phyloP scores from a whole-genome alignment of 2,888 invertebrate genomes.

The Lithophane socia region DNA sequence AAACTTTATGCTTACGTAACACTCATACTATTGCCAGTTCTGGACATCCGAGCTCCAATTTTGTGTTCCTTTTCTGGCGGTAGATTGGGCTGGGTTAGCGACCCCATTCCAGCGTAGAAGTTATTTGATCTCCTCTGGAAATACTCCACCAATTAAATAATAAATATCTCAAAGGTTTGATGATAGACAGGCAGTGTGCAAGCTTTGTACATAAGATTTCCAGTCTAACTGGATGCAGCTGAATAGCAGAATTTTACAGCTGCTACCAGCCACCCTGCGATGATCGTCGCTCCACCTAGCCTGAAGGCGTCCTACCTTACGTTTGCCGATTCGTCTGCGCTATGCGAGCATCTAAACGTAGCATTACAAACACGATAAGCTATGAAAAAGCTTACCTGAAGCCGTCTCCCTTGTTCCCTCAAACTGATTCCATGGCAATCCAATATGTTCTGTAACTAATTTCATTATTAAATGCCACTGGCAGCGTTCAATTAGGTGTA shows the following conservation, averaged over 20 bases:
- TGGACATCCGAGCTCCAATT: background rate
- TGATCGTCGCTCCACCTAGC: no score
- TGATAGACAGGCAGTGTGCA: background rate
- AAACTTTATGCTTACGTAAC: conserved; percentile 9
- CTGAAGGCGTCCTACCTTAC: no score
- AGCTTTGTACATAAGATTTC: background rate
- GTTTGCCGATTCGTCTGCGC: background rate
- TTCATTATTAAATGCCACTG: conserved; percentile 21
- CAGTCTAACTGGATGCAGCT: no score
- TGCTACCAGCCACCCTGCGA: no score
- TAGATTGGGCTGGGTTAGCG: background rate
- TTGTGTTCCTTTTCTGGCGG: background rate
- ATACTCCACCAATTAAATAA: background rate
- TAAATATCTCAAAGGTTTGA: background rate
- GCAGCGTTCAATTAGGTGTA: background rate
- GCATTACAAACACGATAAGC: background rate
- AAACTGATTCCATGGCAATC: conserved; percentile 71
- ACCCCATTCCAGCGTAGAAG: conserved; percentile 15
- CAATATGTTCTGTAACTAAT: conserved; percentile 71
- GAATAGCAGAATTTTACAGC: no score
- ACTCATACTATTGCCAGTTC: background rate
- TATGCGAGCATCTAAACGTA: background rate
- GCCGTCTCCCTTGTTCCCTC: conserved; percentile 68
- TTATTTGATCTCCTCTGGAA: conserved; percentile 10
- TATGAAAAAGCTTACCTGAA: conserved; percentile 65